Base-by-base conservation (phyloP, 1,140 invertebrate species). In the Drosophila arawakana region DNA sequence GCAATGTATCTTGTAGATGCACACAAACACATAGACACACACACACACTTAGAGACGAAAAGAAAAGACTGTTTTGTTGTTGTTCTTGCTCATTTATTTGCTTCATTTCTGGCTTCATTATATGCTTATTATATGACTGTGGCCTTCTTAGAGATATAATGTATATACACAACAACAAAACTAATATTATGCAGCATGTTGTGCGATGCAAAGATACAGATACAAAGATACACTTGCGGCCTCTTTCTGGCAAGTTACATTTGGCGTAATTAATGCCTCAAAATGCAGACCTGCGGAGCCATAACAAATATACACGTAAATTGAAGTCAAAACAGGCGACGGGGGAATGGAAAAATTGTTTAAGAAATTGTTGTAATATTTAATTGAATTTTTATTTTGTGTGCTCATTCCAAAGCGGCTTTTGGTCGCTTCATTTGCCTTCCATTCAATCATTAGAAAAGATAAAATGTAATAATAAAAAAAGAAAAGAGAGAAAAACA, bases 141-240 rank as follows among this genome's bases (percentile, higher is more conserved):
- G 58, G 81, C 82, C 77, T 88, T 86, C 80, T 79, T 86, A 78
- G 78, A 86, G 82, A 54, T 54, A 78, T 76, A 83, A 78, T 72
- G 74, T 80, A 30, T 30, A 30, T 30, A 30, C 3, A 80, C 81
- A 80, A 84, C 81, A 73, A 84, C 25, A 30, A 86, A 88, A 88
- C 82, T 88, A 88, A 88, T 88, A 89, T 83, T 89, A 88, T 88
- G 84, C 83, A 88, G 83, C 83, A 88, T 83, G 83, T 88, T 84
- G 80, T 71, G 59, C 65, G 81, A 73, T 84, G 75, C 82, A 83
- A 69, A 83, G 80, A 83, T 83, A 83, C 63, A 79, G 68, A 80
- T 73, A 76, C 47, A 52, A 37, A 73, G 65, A 74, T 37, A 72
- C 47, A 69, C n/a, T n/a, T 62, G 67, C 61, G 41, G 55, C 50